Percentiles rank a stretch among this genome's conserved stretches.
Evolutionary conservation across 2,797 vertebrate genomes (phyloP).

Genomic region (Acanthornis magna): DNA sequence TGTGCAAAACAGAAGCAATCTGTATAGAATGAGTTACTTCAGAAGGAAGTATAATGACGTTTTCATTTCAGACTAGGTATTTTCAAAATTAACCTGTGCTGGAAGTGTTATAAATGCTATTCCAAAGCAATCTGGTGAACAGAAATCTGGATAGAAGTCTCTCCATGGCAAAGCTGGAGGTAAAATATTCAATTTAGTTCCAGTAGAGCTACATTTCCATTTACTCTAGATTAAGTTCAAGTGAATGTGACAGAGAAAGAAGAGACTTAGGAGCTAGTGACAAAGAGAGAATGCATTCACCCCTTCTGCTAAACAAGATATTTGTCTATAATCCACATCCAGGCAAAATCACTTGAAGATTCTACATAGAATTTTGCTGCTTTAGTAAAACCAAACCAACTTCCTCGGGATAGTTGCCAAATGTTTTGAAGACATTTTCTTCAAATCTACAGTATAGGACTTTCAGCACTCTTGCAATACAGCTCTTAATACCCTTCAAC

Average conservation of each 20-base stretch:
- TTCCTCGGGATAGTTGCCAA: not conserved
- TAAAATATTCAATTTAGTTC: not conserved
- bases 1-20: conserved; percentile 5
- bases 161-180: not conserved
- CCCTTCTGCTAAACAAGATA: not conserved
- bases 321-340: not conserved
- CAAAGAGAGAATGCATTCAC: not conserved
- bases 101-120: not conserved
- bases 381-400: not conserved
- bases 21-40: not conserved
- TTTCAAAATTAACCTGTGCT: not conserved
- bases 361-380: not conserved
- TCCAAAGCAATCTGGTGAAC: not conserved
- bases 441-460: not conserved
- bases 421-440: not conserved
- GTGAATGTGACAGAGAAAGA: not conserved
- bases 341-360: not conserved
- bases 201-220: not conserved
- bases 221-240: not conserved
- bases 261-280: not conserved
- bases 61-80: not conserved
- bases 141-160: not conserved
- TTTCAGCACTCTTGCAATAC: not conserved
- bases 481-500: not conserved
- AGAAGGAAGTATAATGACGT: not conserved